Conservation (phyloP, 2,113 vertebrate genomes). For the Mastomys coucha region DNA sequence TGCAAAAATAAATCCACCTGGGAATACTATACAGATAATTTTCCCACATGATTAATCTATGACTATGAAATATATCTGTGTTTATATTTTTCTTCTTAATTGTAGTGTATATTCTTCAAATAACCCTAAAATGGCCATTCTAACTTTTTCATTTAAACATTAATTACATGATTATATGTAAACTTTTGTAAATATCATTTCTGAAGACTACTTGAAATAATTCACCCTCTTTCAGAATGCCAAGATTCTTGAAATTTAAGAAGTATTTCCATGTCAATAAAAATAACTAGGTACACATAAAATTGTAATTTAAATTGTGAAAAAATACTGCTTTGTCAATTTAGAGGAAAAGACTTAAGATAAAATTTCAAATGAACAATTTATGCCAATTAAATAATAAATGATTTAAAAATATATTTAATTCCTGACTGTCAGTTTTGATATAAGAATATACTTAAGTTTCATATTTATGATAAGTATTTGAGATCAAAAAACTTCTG, state of each 20-base stretch:
- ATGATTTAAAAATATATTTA: neutral
- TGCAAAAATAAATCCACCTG: neutral
- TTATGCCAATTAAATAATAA: neutral
- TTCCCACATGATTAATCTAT: neutral
- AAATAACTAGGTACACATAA: neutral
- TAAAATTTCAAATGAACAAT: neutral
- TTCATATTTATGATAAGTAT: slow-evolving; percentile 21
- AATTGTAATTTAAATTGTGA: neutral
- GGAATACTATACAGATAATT: neutral
- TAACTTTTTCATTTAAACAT: slow-evolving; percentile 8
- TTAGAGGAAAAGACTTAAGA: neutral
- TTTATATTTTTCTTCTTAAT: neutral
- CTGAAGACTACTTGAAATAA: neutral
- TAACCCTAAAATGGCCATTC: neutral
- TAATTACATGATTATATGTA: slow-evolving; percentile 10
- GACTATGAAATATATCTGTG: neutral
- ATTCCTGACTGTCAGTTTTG: neutral
- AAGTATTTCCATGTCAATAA: slow-evolving; percentile 2
- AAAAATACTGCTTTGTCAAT: neutral
- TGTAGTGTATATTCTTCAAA: slow-evolving; percentile 18
- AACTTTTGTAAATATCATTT: neutral
- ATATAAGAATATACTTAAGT: neutral
- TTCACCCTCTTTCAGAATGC: neutral
- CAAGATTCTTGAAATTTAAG: neutral
- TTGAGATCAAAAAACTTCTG: neutral